These are phyloP conservation scores for Unio pictorum DNA, from an alignment of 2,888 invertebrate species.

Conservation along the genomic window DNA sequence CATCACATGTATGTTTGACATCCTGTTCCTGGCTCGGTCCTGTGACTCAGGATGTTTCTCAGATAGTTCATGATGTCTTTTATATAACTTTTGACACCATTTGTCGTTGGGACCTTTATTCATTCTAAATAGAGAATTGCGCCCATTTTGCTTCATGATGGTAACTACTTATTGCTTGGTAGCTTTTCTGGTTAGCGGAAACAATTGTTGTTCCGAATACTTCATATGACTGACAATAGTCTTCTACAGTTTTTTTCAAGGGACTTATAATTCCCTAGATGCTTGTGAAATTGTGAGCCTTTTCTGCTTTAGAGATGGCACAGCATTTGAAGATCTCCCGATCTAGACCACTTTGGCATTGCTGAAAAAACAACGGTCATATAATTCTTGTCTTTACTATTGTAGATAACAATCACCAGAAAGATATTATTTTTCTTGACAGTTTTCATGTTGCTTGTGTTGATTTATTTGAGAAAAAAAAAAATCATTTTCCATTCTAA, in stretches of 20 bases:
- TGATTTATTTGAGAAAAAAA: too few species aligned
- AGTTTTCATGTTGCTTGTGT: too few species aligned
- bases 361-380: too few species aligned
- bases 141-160: background rate
- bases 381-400: too few species aligned
- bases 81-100: slow-evolving; percentile 4
- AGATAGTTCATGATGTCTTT: slow-evolving; percentile 4
- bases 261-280: background rate
- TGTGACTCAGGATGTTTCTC: slow-evolving; percentile 4
- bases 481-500: too few species aligned
- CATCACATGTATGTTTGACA: slow-evolving; percentile 8
- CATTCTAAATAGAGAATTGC: slow-evolving; percentile 1
- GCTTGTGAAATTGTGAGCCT: background rate
- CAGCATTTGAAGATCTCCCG: too few species aligned
- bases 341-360: too few species aligned
- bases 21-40: slow-evolving; percentile 2
- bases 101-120: slow-evolving; percentile 13
- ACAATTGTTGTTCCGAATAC: slow-evolving; percentile 1
- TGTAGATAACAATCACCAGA: too few species aligned
- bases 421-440: too few species aligned
- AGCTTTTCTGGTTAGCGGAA: slow-evolving; percentile 3
- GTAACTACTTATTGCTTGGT: slow-evolving; percentile 1
- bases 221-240: slow-evolving; percentile 1
- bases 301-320: too few species aligned
- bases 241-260: background rate